A percentile compares a stretch with the other conserved stretches of the same genome.
phyloP scores from a whole-genome alignment of 1,140 invertebrate species.

The Tigriopus japonicus region DNA sequence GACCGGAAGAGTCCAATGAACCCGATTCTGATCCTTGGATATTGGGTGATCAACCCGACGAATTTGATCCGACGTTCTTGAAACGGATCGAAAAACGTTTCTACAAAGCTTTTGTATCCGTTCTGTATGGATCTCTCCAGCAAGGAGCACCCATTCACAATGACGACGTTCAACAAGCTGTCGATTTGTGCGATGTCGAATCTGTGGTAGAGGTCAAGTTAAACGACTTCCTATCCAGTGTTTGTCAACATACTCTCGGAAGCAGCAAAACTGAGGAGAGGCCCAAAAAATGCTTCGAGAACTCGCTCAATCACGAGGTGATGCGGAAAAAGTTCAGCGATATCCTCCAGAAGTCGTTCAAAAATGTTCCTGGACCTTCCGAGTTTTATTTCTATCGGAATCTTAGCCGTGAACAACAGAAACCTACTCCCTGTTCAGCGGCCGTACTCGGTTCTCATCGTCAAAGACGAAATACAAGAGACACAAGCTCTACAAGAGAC shows the following conservation, averaged over 20 bases:
- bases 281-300: neutral
- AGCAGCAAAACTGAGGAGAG: neutral
- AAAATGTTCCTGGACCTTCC: neutral
- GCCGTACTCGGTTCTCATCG: no score
- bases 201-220: neutral
- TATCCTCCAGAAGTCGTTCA: neutral
- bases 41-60: no score
- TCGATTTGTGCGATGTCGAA: conserved; percentile 9
- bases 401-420: no score
- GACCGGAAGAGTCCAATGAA: no score
- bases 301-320: neutral
- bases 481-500: no score
- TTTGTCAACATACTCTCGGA: neutral
- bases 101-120: conserved; percentile 1
- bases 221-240: neutral
- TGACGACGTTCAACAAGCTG: conserved; percentile 7
- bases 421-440: no score
- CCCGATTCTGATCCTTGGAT: no score
- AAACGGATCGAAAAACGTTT: no score
- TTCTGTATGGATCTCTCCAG: neutral
- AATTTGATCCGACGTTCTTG: no score
- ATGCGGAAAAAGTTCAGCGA: conserved; percentile 11
- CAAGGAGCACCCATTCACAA: neutral
- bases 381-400: conserved; percentile 11
- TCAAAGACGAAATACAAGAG: no score